Conservation (phyloP, 1,140 invertebrate species). For the Pantala flavescens region DNA sequence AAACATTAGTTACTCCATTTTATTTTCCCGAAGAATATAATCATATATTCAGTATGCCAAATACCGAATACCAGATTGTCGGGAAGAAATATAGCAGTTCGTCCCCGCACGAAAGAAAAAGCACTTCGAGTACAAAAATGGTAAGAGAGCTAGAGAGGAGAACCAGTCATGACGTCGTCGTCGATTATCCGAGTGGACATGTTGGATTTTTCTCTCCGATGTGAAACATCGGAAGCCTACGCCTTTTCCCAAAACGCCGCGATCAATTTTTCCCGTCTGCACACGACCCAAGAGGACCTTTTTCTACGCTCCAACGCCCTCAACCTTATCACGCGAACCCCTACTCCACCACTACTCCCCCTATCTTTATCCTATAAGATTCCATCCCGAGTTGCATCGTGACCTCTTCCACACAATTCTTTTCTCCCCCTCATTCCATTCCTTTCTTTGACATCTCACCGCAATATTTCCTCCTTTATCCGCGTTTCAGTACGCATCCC, state of each 20-base stretch:
- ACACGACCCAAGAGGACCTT: background rate
- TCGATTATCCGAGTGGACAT: background rate
- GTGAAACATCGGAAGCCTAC: slow-evolving; percentile 4
- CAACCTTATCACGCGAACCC: background rate
- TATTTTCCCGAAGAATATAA: too few species aligned
- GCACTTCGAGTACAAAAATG: too few species aligned
- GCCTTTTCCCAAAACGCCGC: slow-evolving; percentile 2
- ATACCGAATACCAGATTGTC: too few species aligned
- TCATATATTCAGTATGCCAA: too few species aligned
- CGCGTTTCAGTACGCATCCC: background rate
- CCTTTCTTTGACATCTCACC: background rate
- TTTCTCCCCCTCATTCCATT: background rate
- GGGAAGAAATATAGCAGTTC: too few species aligned
- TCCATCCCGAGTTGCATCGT: too few species aligned
- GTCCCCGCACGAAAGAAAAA: too few species aligned
- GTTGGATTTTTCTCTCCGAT: background rate
- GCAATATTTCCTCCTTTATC: background rate
- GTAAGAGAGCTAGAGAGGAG: too few species aligned
- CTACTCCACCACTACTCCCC: background rate
- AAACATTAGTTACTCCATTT: too few species aligned
- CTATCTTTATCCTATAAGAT: background rate
- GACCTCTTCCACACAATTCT: background rate
- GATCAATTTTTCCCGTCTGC: background rate
- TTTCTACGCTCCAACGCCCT: background rate
- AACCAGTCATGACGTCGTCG: too few species aligned